Evolutionary conservation across 2,797 vertebrate species (phyloP).

Genomic region (Myotis planiceps): DNA sequence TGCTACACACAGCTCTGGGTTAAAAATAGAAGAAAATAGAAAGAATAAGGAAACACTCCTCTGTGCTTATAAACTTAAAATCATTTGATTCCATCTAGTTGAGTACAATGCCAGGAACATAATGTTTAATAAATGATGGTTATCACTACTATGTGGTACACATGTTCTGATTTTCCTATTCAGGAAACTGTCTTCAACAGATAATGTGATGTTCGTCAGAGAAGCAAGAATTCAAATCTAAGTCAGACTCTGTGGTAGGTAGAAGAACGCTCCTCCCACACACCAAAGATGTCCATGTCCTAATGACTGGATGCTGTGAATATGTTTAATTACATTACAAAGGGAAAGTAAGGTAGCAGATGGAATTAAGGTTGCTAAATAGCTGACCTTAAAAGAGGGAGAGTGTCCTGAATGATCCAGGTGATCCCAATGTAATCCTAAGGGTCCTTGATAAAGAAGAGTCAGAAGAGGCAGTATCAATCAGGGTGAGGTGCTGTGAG

Average conservation of each 20-base stretch:
- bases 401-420: not conserved
- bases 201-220: not conserved
- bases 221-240: not conserved
- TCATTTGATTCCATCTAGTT: not conserved
- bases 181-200: not conserved
- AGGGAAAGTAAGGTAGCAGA: not conserved
- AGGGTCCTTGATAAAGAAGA: not conserved
- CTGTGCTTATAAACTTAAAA: not conserved
- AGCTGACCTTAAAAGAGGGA: not conserved
- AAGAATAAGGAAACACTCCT: not conserved
- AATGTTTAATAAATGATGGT: not conserved
- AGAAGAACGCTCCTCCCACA: not conserved
- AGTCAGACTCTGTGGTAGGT: not conserved
- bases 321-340: not conserved
- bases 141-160: not conserved
- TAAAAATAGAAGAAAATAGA: not conserved
- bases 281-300: not conserved
- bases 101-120: not conserved
- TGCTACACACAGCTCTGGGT: not conserved
- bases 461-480: not conserved
- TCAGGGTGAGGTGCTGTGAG: not conserved
- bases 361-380: not conserved
- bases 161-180: not conserved
- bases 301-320: not conserved
- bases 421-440: not conserved